Conservation (phyloP, 2,113 vertebrate species). For the Collichthys lucidus region DNA sequence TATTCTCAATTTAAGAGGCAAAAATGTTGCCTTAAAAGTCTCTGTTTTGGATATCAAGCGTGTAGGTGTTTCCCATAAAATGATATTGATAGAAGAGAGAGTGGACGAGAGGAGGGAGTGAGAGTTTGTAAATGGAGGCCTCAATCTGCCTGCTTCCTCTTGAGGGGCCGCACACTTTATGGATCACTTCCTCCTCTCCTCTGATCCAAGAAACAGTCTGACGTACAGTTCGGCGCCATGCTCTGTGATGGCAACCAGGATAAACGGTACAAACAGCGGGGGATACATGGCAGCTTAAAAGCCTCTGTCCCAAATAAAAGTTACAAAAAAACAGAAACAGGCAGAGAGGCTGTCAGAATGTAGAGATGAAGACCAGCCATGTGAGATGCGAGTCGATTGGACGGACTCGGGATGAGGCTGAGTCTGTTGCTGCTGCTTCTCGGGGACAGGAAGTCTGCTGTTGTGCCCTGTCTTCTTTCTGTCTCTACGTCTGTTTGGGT, state of each 20-base stretch:
- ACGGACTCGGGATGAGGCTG: slow-evolving; percentile 27
- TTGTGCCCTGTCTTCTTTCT: slow-evolving; percentile 56
- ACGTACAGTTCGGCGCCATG: slow-evolving; percentile 57
- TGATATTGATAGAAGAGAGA: slow-evolving; percentile 64
- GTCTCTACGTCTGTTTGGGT: slow-evolving; percentile 49
- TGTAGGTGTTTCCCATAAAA: slow-evolving; percentile 76
- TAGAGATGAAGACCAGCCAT: slow-evolving; percentile 67
- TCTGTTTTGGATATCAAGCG: slow-evolving; percentile 69
- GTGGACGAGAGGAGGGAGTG: slow-evolving; percentile 31
- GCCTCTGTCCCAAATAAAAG: slow-evolving; percentile 76
- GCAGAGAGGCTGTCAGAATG: slow-evolving; percentile 55
- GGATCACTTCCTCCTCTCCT: slow-evolving; percentile 73
- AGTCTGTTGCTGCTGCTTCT: slow-evolving; percentile 22
- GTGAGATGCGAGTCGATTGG: slow-evolving; percentile 46
- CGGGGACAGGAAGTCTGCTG: slow-evolving; percentile 60
- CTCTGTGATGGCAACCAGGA: slow-evolving; percentile 80
- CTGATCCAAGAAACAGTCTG: slow-evolving; percentile 51
- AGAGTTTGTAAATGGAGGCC: slow-evolving; percentile 67
- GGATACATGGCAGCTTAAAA: slow-evolving; percentile 78
- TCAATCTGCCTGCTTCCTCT: slow-evolving; percentile 58
- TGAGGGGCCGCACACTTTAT: slow-evolving; percentile 68
- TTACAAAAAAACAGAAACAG: slow-evolving; percentile 56
- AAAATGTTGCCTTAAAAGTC: slow-evolving; percentile 82
- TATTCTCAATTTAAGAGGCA: slow-evolving; percentile 67
- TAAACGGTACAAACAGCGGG: slow-evolving; percentile 66